Percentiles rank a stretch among this genome's conserved stretches.
These are phyloP conservation scores for Somateria mollissima DNA, from an alignment of 2,797 vertebrate species.

Conservation along the genomic window DNA sequence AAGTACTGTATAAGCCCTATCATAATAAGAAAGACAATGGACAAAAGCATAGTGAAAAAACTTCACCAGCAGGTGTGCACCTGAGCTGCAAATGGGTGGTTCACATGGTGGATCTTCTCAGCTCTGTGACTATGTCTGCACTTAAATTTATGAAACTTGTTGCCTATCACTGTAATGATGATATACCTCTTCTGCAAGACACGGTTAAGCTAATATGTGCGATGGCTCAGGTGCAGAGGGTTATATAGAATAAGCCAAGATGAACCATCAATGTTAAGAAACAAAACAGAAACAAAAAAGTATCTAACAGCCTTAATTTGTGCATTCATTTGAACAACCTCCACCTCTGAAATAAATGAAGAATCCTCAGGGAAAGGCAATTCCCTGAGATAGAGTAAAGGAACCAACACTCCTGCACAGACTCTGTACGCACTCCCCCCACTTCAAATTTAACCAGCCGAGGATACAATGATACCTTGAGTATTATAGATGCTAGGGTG, in stretches of 20 bases:
- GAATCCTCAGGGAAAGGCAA: not conserved
- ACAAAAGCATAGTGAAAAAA: not conserved
- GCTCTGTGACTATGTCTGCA: not conserved
- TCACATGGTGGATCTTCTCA: not conserved
- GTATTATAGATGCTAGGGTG: not conserved
- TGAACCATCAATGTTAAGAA: not conserved
- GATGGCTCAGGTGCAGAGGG: not conserved
- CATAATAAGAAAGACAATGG: not conserved
- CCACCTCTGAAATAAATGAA: not conserved
- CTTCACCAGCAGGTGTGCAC: not conserved
- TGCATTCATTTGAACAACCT: not conserved
- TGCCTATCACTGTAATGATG: not conserved
- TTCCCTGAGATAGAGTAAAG: not conserved
- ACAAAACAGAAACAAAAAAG: not conserved
- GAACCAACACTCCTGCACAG: not conserved
- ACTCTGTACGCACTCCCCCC: not conserved
- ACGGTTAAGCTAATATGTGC: not conserved
- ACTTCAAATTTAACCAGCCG: accelerated
- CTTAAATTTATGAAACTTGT: not conserved
- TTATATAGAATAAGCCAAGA: not conserved
- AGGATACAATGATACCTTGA: not conserved
- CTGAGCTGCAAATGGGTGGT: not conserved
- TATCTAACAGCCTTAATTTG: not conserved
- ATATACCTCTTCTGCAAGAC: not conserved
- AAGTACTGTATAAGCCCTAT: not conserved